A percentile compares a stretch with the other conserved stretches of the same genome.
These are phyloP conservation scores for Xenopus laevis DNA, from an alignment of 2,113 vertebrate species.

Conservation along the genomic window DNA sequence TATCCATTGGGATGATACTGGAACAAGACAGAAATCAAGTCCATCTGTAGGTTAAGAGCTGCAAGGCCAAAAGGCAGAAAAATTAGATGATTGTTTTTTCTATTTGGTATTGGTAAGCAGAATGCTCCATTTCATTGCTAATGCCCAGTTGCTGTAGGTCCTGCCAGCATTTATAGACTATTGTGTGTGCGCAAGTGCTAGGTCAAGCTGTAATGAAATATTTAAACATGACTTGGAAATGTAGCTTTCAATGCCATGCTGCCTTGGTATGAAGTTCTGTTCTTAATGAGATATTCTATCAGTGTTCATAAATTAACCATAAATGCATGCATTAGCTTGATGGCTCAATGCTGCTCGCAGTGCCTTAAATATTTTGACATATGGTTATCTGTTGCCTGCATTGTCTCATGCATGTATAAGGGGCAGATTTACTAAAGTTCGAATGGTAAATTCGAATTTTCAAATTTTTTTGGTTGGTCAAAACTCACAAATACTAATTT, in stretches of 20 bases:
- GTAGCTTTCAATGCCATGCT: constrained; percentile 10
- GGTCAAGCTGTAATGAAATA: constrained; percentile 22
- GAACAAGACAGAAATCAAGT: too few species aligned
- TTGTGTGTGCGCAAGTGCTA: constrained; percentile 14
- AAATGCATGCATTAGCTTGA: constrained; percentile 22
- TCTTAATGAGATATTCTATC: constrained; percentile 21
- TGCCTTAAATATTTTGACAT: constrained; percentile 2
- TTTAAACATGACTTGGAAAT: constrained; percentile 14
- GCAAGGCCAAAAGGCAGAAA: too few species aligned
- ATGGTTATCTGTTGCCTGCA: background rate
- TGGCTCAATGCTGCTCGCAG: background rate
- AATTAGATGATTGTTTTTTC: too few species aligned
- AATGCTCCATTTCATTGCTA: too few species aligned
- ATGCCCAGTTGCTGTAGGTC: background rate
- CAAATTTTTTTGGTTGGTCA: too few species aligned
- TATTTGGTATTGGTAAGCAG: too few species aligned
- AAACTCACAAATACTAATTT: too few species aligned
- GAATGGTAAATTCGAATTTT: too few species aligned
- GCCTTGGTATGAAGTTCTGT: constrained; percentile 25
- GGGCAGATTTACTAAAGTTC: too few species aligned
- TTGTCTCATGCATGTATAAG: background rate
- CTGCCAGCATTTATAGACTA: background rate
- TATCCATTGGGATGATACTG: too few species aligned
- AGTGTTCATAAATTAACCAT: constrained; percentile 17
- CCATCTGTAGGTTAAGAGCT: too few species aligned